Evolutionary conservation across 2,888 invertebrate species (phyloP), one percentile per base, ranked within the genome.

Genomic region (Pollenia labialis): DNA sequence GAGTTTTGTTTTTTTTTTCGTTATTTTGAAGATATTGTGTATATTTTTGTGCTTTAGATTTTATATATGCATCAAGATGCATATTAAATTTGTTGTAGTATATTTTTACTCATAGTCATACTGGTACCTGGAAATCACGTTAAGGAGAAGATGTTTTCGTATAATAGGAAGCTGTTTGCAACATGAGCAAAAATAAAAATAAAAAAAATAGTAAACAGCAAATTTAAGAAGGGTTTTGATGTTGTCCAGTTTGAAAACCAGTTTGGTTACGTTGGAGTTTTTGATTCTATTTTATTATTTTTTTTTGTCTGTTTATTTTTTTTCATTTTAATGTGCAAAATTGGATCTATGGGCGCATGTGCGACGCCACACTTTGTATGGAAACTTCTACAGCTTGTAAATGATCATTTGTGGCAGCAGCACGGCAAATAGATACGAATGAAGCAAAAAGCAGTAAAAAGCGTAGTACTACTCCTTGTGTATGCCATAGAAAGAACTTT

Each of bases 291-390:
- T 84, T 77, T 56, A 62, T 76, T 82, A 44, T 76, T 18, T 58
- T 81, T 81, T 66, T 58, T 74, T 74, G 46, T 44, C 16, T 62
- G 58, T 66, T 75, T 18, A 42, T 44, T 4, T 75, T 62, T 54
- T 46, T 76, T 14, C 48, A 48, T 69, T 76, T 84, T 77, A 84
- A 74, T 77, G 87, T 79, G 84, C 87, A 87, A 87, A 87, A 87
- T 87, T 87, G 84, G 84, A 84, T 87, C 82, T 81, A 75, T 71
- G 74, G 71, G 87, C 85, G 87, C 87, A 87, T 85, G 85, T 76
- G 84, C 85, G 69, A 81, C 87, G 82, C 85, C 83, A 82, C 82
- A 82, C 86, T 82, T 85, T 85, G 74, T 81, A 69, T 66, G 60
- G 18, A 82, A 54, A 82, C 75, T 75, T 68, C 32, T 71, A 81